These are phyloP conservation scores for Agapostemon virescens DNA, from an alignment of 2,888 invertebrate species.

Conservation along the genomic window DNA sequence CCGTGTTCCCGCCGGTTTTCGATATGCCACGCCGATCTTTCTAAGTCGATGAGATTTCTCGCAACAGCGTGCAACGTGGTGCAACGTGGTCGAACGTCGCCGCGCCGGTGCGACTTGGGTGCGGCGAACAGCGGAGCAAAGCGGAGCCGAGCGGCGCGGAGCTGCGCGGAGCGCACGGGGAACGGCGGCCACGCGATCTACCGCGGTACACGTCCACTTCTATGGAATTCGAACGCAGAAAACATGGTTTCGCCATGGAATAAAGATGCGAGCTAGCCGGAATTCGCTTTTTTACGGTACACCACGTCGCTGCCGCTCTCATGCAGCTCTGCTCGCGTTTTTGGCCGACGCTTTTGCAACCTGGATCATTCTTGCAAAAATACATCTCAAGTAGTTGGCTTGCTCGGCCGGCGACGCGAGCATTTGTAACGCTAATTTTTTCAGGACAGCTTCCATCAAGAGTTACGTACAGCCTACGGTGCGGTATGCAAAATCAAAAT, in stretches of 20 bases:
- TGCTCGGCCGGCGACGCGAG: neutral
- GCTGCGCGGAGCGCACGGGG: neutral
- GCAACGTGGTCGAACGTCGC: neutral
- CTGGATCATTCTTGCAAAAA: slow-evolving; percentile 12
- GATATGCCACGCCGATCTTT: slow-evolving; percentile 52
- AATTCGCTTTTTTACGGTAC: slow-evolving; percentile 34
- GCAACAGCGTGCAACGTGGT: neutral
- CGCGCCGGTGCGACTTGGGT: neutral
- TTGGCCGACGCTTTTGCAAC: slow-evolving; percentile 13
- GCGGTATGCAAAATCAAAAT: too few species aligned
- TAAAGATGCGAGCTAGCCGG: slow-evolving; percentile 55
- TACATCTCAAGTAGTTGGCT: neutral
- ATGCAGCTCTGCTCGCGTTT: slow-evolving; percentile 15
- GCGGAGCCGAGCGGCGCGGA: neutral
- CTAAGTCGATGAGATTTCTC: slow-evolving; percentile 34
- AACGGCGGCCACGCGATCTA: slow-evolving; percentile 25
- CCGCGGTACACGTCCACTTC: slow-evolving; percentile 39
- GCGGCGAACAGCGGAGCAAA: neutral
- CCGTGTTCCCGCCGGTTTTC: slow-evolving; percentile 44
- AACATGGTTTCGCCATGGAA: slow-evolving; percentile 52
- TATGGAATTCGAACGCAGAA: slow-evolving; percentile 58
- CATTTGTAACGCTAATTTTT: neutral
- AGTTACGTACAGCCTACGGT: too few species aligned
- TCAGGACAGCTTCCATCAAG: neutral
- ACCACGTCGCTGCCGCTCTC: slow-evolving; percentile 3